A percentile compares a stretch with the other conserved stretches of the same genome.
Evolutionary conservation across 64 coral and sea anemone genomes (phyloP).

Genomic region (Pocillopora damicornis): DNA sequence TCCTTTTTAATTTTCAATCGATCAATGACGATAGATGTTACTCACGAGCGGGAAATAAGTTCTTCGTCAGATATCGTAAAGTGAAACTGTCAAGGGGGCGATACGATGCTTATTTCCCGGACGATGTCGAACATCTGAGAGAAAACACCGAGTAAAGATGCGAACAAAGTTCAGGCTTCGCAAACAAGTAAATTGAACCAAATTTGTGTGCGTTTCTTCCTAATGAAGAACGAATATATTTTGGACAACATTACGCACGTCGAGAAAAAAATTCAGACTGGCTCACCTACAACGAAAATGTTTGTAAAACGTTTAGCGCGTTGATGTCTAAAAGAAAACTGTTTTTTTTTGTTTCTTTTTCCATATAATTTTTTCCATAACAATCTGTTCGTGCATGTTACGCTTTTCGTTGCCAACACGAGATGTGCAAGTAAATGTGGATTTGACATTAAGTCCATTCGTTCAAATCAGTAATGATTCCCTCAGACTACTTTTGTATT

Average conservation of each 20-base stretch:
- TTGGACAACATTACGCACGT: not conserved
- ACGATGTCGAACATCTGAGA: not conserved
- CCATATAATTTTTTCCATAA: too few species aligned
- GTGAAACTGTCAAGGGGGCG: too few species aligned
- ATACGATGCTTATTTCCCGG: not conserved
- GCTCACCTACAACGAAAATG: slow-evolving; percentile 5
- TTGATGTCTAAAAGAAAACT: not conserved
- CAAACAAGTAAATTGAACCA: slow-evolving; percentile 22
- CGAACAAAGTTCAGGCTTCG: not conserved
- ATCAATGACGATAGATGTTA: too few species aligned
- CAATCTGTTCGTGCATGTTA: slow-evolving; percentile 21
- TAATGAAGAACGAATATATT: slow-evolving; percentile 2
- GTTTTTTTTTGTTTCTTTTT: not conserved
- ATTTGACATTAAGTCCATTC: not conserved
- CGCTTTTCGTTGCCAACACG: not conserved
- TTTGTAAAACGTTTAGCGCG: slow-evolving; percentile 1
- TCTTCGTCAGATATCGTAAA: too few species aligned
- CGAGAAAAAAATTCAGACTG: not conserved
- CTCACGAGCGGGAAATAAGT: too few species aligned
- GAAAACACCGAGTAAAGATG: not conserved
- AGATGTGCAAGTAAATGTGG: not conserved
- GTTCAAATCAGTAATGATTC: not conserved
- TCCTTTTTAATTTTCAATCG: too few species aligned
- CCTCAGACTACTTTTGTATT: not conserved
- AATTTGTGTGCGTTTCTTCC: not conserved